Base-by-base conservation (phyloP, 2,113 vertebrate species). In the Saguinus midas region DNA sequence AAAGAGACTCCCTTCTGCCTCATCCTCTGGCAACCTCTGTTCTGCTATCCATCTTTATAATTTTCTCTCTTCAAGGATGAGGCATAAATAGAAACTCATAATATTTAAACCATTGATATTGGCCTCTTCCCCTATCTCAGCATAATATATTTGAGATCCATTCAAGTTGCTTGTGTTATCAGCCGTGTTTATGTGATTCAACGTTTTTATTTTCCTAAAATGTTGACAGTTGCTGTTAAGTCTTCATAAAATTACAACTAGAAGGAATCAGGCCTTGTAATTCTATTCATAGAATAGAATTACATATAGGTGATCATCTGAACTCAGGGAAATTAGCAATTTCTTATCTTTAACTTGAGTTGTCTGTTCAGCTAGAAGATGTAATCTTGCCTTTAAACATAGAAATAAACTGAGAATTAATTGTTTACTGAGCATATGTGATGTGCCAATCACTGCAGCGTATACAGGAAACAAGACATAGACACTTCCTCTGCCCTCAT, bases 41-140 rank as follows among this genome's bases (percentile, higher is more conserved):
- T 11, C 14, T 76, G 3, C 68, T 72, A 25, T 57, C 37, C 27
- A 68, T 66, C 18, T 37, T 45, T 66, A 5, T 52, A 57, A 61
- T 94, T 64, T n/a, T 87, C 25, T 91, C 40, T 25, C 11, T 45
- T 91, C 13, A 25, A 81, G 75, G 20, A 14, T 87, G 27, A 48
- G 14, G 23, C 10, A 13, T 66, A 7, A 57, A 32, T 11, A 8
- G 35, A 61, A 66, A 16, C 6, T 20, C 35, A 76, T 17, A 45
- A 4, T 37, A 21, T 58, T 45, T 9, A 75, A 76, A 14, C 72
- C 73, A 48, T 3, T 76, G 29, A 10, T 35, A 8, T 6, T 37
- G 40, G 23, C 1, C 0, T 80, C 40, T 7, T 10, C 3, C 27
- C 1, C 1, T 0, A 0, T 5, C 64, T 45, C n/a, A 68, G 21